A percentile compares a stretch with the other conserved stretches of the same genome.
Conservation (phyloP, 2,797 vertebrate genomes). For the Cottoperca gobio region DNA sequence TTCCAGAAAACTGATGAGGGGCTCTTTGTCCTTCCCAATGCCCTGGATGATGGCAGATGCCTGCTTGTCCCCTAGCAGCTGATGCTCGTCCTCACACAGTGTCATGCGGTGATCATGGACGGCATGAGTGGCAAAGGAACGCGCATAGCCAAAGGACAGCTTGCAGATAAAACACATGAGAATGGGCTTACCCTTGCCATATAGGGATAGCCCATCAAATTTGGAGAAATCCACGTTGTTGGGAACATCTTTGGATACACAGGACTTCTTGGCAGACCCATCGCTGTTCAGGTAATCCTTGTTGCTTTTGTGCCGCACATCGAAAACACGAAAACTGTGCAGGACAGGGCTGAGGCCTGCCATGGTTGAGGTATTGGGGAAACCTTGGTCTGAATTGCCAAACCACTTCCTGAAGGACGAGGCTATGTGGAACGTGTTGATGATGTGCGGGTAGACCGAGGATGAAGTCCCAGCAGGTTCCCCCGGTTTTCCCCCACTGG, state of each 20-base stretch:
- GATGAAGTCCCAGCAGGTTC: conserved; percentile 90
- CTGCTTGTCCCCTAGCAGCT: conserved; percentile 97
- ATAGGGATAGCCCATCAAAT: conserved; percentile 98
- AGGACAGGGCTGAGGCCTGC: conserved; percentile 98
- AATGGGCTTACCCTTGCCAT: conserved; percentile 99
- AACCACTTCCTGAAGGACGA: conserved; percentile 99
- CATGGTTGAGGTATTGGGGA: conserved; percentile 99
- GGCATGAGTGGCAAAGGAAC: conserved; percentile 98
- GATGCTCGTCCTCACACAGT: conserved; percentile 97
- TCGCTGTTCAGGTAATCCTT: conserved; percentile 99
- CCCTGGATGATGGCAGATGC: conserved; percentile 99
- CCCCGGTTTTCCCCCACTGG: conserved; percentile 86
- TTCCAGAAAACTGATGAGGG: conserved; percentile 99
- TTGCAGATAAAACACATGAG: conserved; percentile 99
- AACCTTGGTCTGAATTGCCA: conserved; percentile 96
- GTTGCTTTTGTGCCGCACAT: conserved; percentile 99
- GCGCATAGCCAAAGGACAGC: conserved; percentile 98
- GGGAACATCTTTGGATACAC: conserved; percentile 99
- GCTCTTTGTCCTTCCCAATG: conserved; percentile 99
- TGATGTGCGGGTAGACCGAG: conserved; percentile 98
- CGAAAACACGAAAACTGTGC: conserved; percentile 99
- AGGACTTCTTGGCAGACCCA: conserved; percentile 99
- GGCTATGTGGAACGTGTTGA: conserved; percentile 99
- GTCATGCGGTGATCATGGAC: conserved; percentile 99
- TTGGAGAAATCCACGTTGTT: conserved; percentile 99